Evolutionary conservation across 2,113 vertebrate genomes (phyloP), one percentile per base, ranked within the genome.

Genomic region (Gopherus flavomarginatus): DNA sequence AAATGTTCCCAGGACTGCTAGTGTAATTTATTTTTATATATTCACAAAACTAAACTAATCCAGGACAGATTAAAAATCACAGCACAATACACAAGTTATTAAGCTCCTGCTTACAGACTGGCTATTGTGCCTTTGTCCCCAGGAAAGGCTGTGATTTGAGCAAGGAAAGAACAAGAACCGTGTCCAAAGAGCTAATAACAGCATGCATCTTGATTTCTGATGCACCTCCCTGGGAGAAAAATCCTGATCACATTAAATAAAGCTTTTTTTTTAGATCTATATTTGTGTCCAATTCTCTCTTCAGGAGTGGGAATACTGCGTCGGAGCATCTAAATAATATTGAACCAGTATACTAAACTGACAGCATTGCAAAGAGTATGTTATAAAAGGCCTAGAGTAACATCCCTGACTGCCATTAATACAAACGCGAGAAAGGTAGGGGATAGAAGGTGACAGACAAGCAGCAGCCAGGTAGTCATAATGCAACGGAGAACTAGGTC

Each of bases 41-140:
- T 93, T 97, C 92, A 92, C 92, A 90, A 97, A 96, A 85, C 16
- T 93, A 96, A 96, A 95, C 91, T 96, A 77, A 78, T 81, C 80
- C 50, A 52, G 59, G 81, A 47, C 75, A 92, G 75, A 92, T 94
- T 97, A 94, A 86, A 96, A 96, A 93, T 59, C 79, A 90, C 8
- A 93, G 86, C 44, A 85, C 92, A 97, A 93, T 87, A 59, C 79
- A 69, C 8, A 11, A 5, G 2, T 85, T 93, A 96, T 97, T 96
- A 90, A 94, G 62, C 62, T 95, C 56, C 88, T 90, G 50, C 47
- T 92, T 80, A 62, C 78, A 89, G 81, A 57, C 65, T 0, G n/a
- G 81, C 87, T 96, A 77, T 87, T 96, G 72, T 91, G 81, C 54
- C 87, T 95, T 94, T 95, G 50, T 65, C 94, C 94, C 86, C 91